Conservation (phyloP, 2,113 vertebrate species). For the Cavia aperea region DNA sequence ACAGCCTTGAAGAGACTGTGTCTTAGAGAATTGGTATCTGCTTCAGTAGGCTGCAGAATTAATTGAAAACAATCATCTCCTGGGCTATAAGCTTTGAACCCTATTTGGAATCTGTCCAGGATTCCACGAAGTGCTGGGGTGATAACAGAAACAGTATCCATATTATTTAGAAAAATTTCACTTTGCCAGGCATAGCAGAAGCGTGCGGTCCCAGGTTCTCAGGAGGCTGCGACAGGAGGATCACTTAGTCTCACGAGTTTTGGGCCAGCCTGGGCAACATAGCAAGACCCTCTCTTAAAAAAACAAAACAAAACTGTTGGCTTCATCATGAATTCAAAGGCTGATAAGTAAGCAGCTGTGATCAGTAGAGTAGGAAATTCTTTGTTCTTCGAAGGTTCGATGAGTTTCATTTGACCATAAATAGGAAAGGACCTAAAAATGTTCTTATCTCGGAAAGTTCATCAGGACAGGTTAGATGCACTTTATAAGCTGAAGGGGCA, state of each 20-base stretch:
- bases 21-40: neutral
- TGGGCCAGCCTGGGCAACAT: neutral
- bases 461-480: neutral
- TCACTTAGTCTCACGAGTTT: neutral
- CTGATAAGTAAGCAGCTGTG: slow-evolving; percentile 15
- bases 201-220: neutral
- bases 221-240: neutral
- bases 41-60: neutral
- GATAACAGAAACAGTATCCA: neutral
- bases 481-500: neutral
- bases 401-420: slow-evolving; percentile 7
- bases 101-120: neutral
- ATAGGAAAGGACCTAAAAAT: slow-evolving; percentile 27
- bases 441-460: neutral
- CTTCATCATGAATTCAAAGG: neutral
- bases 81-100: neutral
- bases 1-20: neutral
- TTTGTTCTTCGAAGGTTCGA: slow-evolving; percentile 42
- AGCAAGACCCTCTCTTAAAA: neutral
- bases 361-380: neutral
- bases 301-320: neutral
- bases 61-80: neutral
- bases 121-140: neutral
- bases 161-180: neutral
- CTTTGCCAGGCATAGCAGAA: neutral